Evolutionary conservation across 2,797 vertebrate genomes (phyloP), one percentile per base, ranked within the genome.

Genomic region (Melopsittacus undulatus): DNA sequence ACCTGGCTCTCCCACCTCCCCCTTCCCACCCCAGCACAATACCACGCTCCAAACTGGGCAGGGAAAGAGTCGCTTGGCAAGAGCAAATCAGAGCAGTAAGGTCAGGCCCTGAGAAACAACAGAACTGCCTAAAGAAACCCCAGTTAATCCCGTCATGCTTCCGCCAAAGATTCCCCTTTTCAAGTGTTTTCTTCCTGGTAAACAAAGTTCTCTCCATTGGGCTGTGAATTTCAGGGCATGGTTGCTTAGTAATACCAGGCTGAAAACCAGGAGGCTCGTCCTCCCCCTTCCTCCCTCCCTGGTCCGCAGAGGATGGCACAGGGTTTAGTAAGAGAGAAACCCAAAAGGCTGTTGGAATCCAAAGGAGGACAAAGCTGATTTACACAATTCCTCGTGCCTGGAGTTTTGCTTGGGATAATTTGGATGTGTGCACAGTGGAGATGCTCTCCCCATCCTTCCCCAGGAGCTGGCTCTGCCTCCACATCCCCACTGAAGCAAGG

Each of bases 181-280:
- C 97, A 98, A 98, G 97, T 95, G 97, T 97, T 97, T 97, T 97
- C 96, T 98, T 97, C 97, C 97, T 98, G 97, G 97, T 98, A 97
- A 98, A 98, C 97, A 98, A 97, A 92, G 93, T 97, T 86, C 97
- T 95, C 92, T 87, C 83, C 88, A 45, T n/a, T 88, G 94, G 95
- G 75, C 94, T 94, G 95, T 77, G 93, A 95, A 97, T 97, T 98
- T 97, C 86, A 96, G 97, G 96, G 66, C 96, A 56, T 12, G 57
- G 97, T 97, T 98, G 97, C 98, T 97, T 97, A 81, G 98, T 77
- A 54, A 98, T 98, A 48, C 20, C n/a, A 27, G 96, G 94, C 92
- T 86, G 94, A 45, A 27, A 68, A 87, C 42, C 94, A 81, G 70
- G 38, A 77, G 90, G 78, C 75, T 95, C 36, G 7, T 72, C 49